Evolutionary conservation across 2,888 invertebrate species (phyloP).

Genomic region (Clepsis dumicolana): DNA sequence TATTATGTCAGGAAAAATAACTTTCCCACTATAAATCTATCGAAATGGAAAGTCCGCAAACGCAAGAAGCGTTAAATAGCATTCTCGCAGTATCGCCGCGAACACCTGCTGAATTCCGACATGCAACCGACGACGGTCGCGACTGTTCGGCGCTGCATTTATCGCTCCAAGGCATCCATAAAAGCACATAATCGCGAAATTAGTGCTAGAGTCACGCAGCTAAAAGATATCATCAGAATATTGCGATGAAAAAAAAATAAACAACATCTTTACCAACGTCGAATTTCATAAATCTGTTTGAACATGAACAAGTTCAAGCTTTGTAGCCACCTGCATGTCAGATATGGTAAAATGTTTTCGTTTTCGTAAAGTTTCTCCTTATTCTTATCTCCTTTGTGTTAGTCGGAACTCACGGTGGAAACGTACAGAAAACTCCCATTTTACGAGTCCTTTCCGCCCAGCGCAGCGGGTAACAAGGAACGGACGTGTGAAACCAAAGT

Average conservation of each 20-base stretch:
- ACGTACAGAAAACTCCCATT: conserved; percentile 57
- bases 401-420: conserved; percentile 47
- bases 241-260: neutral
- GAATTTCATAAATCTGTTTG: conserved; percentile 24
- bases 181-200: conserved; percentile 19
- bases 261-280: neutral
- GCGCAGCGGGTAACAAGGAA: conserved; percentile 46
- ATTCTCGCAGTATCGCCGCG: conserved; percentile 34
- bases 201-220: conserved; percentile 22
- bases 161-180: conserved; percentile 19
- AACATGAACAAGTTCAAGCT: conserved; percentile 44
- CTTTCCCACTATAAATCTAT: conserved; percentile 27
- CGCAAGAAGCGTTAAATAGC: conserved; percentile 31
- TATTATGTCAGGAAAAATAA: conserved; percentile 9
- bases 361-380: conserved; percentile 58
- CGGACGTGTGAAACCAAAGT: conserved; percentile 44
- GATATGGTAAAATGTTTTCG: conserved; percentile 58
- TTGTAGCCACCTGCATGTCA: conserved; percentile 49
- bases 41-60: conserved; percentile 37
- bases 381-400: conserved; percentile 61
- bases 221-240: neutral
- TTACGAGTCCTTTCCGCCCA: conserved; percentile 56
- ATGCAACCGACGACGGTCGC: conserved; percentile 28
- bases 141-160: conserved; percentile 32
- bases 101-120: conserved; percentile 43